Conservation (phyloP, 2,113 vertebrate species). For the Murina feae region DNA sequence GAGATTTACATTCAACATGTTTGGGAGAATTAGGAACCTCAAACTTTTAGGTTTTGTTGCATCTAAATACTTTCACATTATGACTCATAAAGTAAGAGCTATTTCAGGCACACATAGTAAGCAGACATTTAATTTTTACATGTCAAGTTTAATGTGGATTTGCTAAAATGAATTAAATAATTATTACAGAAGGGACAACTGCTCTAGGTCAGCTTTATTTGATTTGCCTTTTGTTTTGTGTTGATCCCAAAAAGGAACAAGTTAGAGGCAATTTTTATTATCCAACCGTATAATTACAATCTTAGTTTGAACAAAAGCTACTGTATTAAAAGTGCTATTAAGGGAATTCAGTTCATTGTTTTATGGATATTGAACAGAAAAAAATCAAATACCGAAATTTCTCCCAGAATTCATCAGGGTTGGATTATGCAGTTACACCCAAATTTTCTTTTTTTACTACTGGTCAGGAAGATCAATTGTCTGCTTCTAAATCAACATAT, state of each 20-base stretch:
- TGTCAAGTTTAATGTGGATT: not conserved
- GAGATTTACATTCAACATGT: not conserved
- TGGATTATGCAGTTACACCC: not conserved
- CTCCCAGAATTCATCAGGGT: not conserved
- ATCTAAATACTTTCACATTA: not conserved
- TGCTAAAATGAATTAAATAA: not conserved
- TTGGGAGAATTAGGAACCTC: not conserved
- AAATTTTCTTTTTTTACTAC: not conserved
- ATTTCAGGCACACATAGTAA: not conserved
- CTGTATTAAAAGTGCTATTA: not conserved
- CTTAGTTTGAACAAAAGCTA: not conserved
- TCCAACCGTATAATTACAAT: not conserved
- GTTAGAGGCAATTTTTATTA: not conserved
- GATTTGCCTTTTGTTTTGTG: not conserved
- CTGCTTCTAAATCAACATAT: not conserved
- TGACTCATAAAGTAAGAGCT: not conserved
- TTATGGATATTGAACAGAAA: not conserved
- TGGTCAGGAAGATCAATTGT: not conserved
- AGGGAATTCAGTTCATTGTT: not conserved
- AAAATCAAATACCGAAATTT: not conserved
- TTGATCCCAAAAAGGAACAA: not conserved
- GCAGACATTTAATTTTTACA: not conserved
- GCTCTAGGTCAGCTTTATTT: not conserved
- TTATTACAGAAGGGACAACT: not conserved
- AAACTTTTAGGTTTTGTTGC: not conserved